Evolutionary conservation across 2,113 vertebrate genomes (phyloP), one percentile per base, ranked within the genome.

Genomic region (Lasiurus cinereus): DNA sequence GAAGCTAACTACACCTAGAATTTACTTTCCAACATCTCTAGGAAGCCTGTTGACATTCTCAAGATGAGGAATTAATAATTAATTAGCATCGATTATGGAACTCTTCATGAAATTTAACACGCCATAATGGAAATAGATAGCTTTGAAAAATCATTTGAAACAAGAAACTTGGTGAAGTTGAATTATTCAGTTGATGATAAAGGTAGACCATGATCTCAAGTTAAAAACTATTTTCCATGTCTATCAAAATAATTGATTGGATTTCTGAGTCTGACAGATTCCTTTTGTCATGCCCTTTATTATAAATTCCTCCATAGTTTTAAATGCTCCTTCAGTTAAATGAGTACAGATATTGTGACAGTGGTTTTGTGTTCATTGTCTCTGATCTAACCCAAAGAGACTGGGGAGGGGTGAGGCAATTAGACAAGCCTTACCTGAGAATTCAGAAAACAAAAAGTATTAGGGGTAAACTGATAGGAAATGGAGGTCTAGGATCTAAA

Each of bases 131-230:
- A 74, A 96, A 94, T 22, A 87, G 62, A 86, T 82, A 64, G 66
- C 43, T 87, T 82, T 88, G 33, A 96, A 94, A 87, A 93, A 94
- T 93, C 76, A 83, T 79, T 91, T 83, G 78, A 95, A 95, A 83
- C 22, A 94, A 69, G 74, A 90, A 86, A 88, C 59, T 91, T 72
- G n/a, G 27, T 24, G 31, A 88, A 85, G 27, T 39, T 94, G 73
- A 93, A 73, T 93, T 76, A 78, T 36, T 78, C 29, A 92, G 7
- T 8, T 43, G n/a, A 24, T 43, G 64, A 83, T 59, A 67, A 4
- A 72, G 7, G 29, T 84, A 72, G 83, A 70, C 33, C 36, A 87
- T 21, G 72, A 90, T 78, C 50, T 95, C 67, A 90, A 36, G 1
- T 31, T 91, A 85, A 94, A 50, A 76, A 62, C 39, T 33, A 5